Evolutionary conservation across 1,140 invertebrate species (phyloP), one percentile per base, ranked within the genome.

Genomic region (Pogonomyrmex barbatus): DNA sequence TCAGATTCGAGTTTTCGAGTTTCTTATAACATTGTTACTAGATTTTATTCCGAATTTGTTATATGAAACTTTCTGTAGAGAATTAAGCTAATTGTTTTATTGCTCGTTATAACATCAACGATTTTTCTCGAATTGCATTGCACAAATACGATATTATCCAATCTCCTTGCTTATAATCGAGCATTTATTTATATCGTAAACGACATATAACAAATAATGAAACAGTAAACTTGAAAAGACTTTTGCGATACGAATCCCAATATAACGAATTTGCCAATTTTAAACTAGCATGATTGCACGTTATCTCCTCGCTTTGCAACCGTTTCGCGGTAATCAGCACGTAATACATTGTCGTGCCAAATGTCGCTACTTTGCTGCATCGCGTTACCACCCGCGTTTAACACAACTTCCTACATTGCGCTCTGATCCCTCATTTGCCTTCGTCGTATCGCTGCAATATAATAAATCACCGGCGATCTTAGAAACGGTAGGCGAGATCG

Each of bases 301-400:
- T 83, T 83, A 75, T 75, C 79, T 75, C 42, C 33, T 73, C 54
- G 79, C n/a, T 50, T 75, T 75, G 42, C 68, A 60, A 36, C n/a
- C 42, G 54, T 83, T 73, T 24, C 45, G 42, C 42, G 68, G 30
- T 83, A 83, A 83, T 83, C 79, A 83, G 54, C 79, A 62, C 79
- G 54, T 83, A 73, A 83, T 83, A 60, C 56, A 75, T 83, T 75
- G 68, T 83, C 79, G 79, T 83, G 79, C 79, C 79, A 75, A 83
- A 83, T 83, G 68, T 83, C 79, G 30, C 68, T 75, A 73, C 52
- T 82, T 77, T 42, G 73, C 71, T 63, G 42, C 47, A 63, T 85
- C 52, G 83, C 75, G 83, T 85, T 85, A 77, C 83, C 75, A 77
- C 73, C n/a, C 75, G 71, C 79, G 79, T 83, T 83, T 83, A 83